phyloP scores from a whole-genome alignment of 2,797 vertebrate species.

The Cyclura pinguis region DNA sequence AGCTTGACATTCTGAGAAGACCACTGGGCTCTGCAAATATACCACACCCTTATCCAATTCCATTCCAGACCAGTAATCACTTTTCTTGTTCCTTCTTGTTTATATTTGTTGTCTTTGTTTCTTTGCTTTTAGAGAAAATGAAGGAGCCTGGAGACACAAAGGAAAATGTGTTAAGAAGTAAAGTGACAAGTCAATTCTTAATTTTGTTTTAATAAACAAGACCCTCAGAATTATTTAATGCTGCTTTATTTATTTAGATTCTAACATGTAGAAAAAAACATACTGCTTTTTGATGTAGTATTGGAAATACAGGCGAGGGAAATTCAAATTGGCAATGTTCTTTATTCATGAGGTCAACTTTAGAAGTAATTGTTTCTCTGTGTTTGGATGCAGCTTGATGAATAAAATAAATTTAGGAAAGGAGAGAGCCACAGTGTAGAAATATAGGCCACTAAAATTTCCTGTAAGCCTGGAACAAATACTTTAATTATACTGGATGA shows the following conservation, averaged over 20 bases:
- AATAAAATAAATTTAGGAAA: slow-evolving; percentile 76
- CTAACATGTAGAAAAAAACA: slow-evolving; percentile 69
- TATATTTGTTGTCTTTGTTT: neutral
- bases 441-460: slow-evolving; percentile 75
- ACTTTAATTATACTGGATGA: slow-evolving; percentile 75
- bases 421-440: slow-evolving; percentile 71
- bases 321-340: slow-evolving; percentile 64
- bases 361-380: slow-evolving; percentile 72
- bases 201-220: slow-evolving; percentile 71
- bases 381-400: slow-evolving; percentile 73
- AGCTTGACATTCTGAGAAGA: too few species aligned
- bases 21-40: too few species aligned
- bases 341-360: slow-evolving; percentile 72
- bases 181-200: slow-evolving; percentile 44
- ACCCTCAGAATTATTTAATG: slow-evolving; percentile 68
- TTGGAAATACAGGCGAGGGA: slow-evolving; percentile 63
- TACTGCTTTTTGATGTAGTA: slow-evolving; percentile 72
- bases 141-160: neutral
- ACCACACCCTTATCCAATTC: too few species aligned
- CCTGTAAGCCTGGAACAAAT: slow-evolving; percentile 75
- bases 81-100: neutral
- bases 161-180: slow-evolving; percentile 18
- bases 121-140: neutral
- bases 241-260: slow-evolving; percentile 72
- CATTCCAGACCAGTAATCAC: too few species aligned